phyloP scores from a whole-genome alignment of 2,113 vertebrate genomes.

The Engystomops pustulosus region DNA sequence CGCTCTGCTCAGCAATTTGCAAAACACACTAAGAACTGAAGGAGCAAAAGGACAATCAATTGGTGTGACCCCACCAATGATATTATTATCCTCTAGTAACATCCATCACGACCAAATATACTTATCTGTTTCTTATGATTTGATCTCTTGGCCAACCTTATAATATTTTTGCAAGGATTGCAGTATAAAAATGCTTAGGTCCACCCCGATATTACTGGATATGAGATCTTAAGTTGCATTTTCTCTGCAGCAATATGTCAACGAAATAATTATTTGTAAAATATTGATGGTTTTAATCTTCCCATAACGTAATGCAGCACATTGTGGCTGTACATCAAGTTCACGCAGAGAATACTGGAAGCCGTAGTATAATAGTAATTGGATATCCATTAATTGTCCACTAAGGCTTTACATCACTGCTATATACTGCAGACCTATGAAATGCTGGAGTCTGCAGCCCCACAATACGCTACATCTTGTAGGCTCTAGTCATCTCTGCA shows the following conservation, averaged over 20 bases:
- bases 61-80: no score
- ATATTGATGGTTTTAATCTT: neutral
- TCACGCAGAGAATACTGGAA: slow-evolving; percentile 4
- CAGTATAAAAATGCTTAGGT: neutral
- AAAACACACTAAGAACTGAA: no score
- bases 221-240: neutral
- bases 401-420: slow-evolving; percentile 4
- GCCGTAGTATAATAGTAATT: slow-evolving; percentile 2
- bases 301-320: slow-evolving; percentile 12
- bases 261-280: neutral
- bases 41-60: no score
- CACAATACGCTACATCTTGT: slow-evolving; percentile 17
- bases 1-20: no score
- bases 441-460: slow-evolving; percentile 12
- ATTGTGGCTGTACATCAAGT: slow-evolving; percentile 14
- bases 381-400: slow-evolving; percentile 21
- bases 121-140: no score
- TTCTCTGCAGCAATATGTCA: slow-evolving; percentile 9
- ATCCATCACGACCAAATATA: no score
- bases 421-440: slow-evolving; percentile 9
- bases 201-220: neutral
- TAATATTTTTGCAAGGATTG: neutral
- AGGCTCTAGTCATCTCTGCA: slow-evolving; percentile 56
- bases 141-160: no score
- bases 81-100: no score